Evolutionary conservation across 2,888 invertebrate species (phyloP).

Genomic region (Acanthosepion esculentum): DNA sequence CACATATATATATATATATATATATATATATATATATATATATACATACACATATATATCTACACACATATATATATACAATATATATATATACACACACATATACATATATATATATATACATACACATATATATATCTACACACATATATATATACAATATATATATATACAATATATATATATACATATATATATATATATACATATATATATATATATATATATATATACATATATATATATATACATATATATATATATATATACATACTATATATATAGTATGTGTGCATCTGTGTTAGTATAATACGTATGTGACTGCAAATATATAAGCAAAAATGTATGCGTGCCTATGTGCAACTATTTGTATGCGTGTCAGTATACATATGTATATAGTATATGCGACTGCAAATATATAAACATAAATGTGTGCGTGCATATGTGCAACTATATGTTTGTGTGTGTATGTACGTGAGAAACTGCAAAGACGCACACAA

Average conservation of each 20-base stretch:
- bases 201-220: background rate
- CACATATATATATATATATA: background rate
- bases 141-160: background rate
- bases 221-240: background rate
- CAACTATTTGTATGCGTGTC: background rate
- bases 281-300: too few species aligned
- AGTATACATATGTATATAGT: background rate
- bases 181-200: background rate
- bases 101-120: background rate
- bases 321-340: too few species aligned
- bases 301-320: background rate
- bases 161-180: background rate
- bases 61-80: too few species aligned
- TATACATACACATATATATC: too few species aligned
- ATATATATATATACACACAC: too few species aligned
- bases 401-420: background rate
- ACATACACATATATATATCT: too few species aligned
- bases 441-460: too few species aligned
- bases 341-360: background rate
- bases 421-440: too few species aligned
- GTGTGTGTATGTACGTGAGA: too few species aligned
- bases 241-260: background rate
- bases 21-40: background rate
- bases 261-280: too few species aligned
- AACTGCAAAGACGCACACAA: too few species aligned